phyloP scores from a whole-genome alignment of 30 jellyfish, hydroid and myxozoan genomes.

The Turritopsis dohrnii region DNA sequence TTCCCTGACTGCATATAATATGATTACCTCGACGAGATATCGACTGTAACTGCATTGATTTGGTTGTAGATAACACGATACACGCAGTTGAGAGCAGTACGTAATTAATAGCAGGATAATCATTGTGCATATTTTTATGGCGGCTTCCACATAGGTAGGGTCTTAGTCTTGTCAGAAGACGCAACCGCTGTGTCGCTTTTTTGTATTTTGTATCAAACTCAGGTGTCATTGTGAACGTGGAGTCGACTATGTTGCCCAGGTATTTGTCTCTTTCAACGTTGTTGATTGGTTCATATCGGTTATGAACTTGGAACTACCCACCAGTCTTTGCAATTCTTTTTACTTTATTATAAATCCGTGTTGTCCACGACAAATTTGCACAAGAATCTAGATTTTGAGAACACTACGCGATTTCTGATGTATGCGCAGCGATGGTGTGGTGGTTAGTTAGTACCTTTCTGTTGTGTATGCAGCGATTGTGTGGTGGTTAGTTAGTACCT shows the following conservation, averaged over 20 bases:
- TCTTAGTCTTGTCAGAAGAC: neutral
- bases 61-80: neutral
- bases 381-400: too few relatives aligned
- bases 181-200: neutral
- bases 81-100: neutral
- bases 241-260: neutral
- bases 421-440: too few relatives aligned
- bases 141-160: neutral
- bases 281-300: neutral
- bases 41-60: neutral
- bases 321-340: neutral
- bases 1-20: neutral
- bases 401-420: too few relatives aligned
- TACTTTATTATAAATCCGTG: too few relatives aligned
- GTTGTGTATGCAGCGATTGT: too few relatives aligned
- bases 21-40: neutral
- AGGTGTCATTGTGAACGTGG: neutral
- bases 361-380: too few relatives aligned
- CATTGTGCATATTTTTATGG: neutral
- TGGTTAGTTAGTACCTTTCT: too few relatives aligned
- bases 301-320: neutral
- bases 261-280: neutral
- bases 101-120: neutral
- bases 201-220: neutral
- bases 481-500: too few relatives aligned